Evolutionary conservation across 2,888 invertebrate genomes (phyloP), one percentile per base, ranked within the genome.

Genomic region (Mystacides longicornis): DNA sequence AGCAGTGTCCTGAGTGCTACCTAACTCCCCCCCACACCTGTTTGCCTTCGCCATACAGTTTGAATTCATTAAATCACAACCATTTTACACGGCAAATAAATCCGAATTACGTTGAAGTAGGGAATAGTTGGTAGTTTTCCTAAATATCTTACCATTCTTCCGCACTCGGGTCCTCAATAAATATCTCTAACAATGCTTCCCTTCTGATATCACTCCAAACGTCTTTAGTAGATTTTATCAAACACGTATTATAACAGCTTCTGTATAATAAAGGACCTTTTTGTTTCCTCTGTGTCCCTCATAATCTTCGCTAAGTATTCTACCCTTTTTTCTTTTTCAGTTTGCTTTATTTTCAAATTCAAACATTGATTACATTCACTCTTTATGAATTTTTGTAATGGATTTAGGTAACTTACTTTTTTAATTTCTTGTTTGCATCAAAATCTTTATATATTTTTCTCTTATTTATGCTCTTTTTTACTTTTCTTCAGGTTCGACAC

Each of bases 401-500:
- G n/a, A n/a, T n/a, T n/a, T n/a, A n/a, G n/a, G n/a, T n/a, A n/a
- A n/a, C n/a, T n/a, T n/a, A n/a, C n/a, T n/a, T n/a, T n/a, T n/a
- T n/a, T n/a, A n/a, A n/a, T n/a, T n/a, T n/a, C n/a, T n/a, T n/a
- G n/a, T n/a, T n/a, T n/a, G n/a, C n/a, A n/a, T n/a, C n/a, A n/a
- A n/a, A n/a, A n/a, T n/a, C n/a, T n/a, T n/a, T n/a, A n/a, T n/a
- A n/a, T n/a, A n/a, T n/a, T n/a, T n/a, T n/a, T n/a, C n/a, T n/a
- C 11, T 27, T 27, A 27, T 27, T 7, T 27, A 5, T 27, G 27
- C 27, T 27, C 5, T 27, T 7, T 27, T 27, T 27, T 27, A 27
- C 27, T 27, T 27, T 5, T 60, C 68, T 70, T 45, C 67, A 83
- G 83, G 89, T 90, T 27, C 88, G 87, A 69, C 91, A 86, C 67